Base-by-base conservation (phyloP, 2,113 vertebrate genomes). In the Anarrhichthys ocellatus region DNA sequence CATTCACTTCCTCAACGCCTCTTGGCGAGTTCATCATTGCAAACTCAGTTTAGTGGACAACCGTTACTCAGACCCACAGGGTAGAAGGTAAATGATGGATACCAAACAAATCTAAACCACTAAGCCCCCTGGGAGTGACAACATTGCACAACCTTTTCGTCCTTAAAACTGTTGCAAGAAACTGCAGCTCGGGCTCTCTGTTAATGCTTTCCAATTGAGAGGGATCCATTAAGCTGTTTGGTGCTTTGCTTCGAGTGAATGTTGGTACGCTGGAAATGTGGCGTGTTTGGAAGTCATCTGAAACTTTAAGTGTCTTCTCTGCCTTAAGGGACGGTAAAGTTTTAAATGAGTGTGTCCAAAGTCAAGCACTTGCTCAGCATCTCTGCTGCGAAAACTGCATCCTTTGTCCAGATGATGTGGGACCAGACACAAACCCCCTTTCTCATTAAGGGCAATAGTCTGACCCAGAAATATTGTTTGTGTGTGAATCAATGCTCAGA, bases 371-470 rank as follows among this genome's bases (percentile, higher is more conserved):
- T 59, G 50, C 44, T 78, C 42, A 3, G 78, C 81, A 73, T 73
- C 72, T 81, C 78, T 79, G 70, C 48, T 36, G 63, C 9, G 9
- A 52, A 68, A 83, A 81, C 59, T 62, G 77, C 71, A 69, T 66
- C 68, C 67, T 76, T 78, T 5, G 66, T 64, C 76, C 85, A 6
- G 85, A 61, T 20, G 69, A 76, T 40, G 42, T 63, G 76, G 81
- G 83, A 42, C 66, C 66, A 56, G 76, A 29, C 56, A 15, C 50
- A 27, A 78, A 42, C 58, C 48, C 52, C 52, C 32, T 48, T 80
- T 65, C 74, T 82, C 85, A 85, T 86, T 73, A 80, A 78, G 76
- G 56, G 63, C 66, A 58, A 66, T 20, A 24, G 42, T 82, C 48
- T 80, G 73, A 80, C 56, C 73, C 48, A 82, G 63, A 80, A 81